A percentile compares a stretch with the other conserved stretches of the same genome.
phyloP scores from a whole-genome alignment of 2,113 vertebrate genomes.

The Malurus elegans region DNA sequence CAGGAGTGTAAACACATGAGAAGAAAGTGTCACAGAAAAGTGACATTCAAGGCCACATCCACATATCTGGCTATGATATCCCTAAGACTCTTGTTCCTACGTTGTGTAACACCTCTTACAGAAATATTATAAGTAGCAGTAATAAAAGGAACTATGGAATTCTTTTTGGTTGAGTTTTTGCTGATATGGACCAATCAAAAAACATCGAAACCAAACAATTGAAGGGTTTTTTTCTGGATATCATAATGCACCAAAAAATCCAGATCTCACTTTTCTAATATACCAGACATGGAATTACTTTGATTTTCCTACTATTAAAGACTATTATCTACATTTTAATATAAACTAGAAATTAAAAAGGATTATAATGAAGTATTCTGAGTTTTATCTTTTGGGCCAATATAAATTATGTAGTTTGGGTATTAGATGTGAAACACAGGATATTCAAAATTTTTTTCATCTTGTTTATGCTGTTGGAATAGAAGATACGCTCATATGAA shows the following conservation, averaged over 20 bases:
- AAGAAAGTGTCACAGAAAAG: neutral
- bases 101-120: neutral
- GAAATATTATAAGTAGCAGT: neutral
- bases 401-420: slow-evolving; percentile 42
- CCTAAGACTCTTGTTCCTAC: neutral
- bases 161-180: neutral
- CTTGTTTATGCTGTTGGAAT: slow-evolving; percentile 46
- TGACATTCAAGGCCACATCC: neutral
- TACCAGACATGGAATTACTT: neutral
- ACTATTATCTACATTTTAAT: neutral
- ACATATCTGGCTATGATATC: neutral
- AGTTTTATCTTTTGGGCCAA: neutral
- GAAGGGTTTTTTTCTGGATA: neutral
- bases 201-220: neutral
- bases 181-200: neutral
- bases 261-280: neutral
- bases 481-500: slow-evolving; percentile 36
- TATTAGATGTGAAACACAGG: slow-evolving; percentile 74
- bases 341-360: neutral
- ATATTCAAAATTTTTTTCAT: slow-evolving; percentile 69
- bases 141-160: neutral
- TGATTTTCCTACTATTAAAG: neutral
- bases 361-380: neutral
- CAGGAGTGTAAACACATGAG: neutral
- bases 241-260: neutral